phyloP scores from a whole-genome alignment of 2,113 vertebrate species.

The human (Homo sapiens) region DNA sequence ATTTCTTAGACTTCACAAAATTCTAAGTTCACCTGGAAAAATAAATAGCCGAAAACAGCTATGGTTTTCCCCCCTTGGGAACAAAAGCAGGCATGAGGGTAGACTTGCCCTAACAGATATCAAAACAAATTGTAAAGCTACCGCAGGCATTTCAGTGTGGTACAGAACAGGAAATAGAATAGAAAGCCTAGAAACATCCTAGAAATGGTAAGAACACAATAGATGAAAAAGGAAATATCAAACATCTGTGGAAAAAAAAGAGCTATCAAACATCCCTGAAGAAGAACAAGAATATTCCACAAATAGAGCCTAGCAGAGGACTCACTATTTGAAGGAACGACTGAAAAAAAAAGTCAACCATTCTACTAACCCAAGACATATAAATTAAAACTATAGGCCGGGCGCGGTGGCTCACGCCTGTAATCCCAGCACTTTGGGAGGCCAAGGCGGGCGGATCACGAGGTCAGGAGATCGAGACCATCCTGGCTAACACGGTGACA shows the following conservation, averaged over 20 bases:
- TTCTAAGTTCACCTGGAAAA: conserved; percentile 11
- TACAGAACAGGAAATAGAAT: background rate
- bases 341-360: background rate
- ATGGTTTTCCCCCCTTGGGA: background rate
- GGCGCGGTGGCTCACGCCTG: no score
- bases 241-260: background rate
- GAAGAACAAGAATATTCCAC: background rate
- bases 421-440: no score
- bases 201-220: background rate
- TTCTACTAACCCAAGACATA: background rate
- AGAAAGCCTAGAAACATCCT: background rate
- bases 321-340: background rate
- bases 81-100: background rate
- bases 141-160: background rate
- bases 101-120: background rate
- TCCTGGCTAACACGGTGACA: no score
- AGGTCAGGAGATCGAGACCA: no score
- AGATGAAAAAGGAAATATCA: background rate
- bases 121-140: conserved; percentile 2
- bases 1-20: background rate
- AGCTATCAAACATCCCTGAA: background rate
- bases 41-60: background rate
- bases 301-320: background rate
- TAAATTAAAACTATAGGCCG: background rate
- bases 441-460: no score